phyloP scores from a whole-genome alignment of 2,888 invertebrate species.

The Hirtodrosophila confusa region DNA sequence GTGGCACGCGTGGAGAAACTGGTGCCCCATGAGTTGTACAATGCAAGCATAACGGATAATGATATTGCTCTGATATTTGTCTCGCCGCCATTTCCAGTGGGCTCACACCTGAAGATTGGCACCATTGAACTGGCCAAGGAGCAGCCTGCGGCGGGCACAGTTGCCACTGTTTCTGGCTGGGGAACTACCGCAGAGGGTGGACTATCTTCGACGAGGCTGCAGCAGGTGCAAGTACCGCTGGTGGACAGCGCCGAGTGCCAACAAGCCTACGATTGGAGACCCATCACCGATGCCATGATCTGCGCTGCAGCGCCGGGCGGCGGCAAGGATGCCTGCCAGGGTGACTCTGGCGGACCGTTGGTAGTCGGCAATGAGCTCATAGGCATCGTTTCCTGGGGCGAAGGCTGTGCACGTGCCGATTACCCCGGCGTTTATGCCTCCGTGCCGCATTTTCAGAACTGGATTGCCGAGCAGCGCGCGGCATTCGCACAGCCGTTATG shows the following conservation, averaged over 20 bases:
- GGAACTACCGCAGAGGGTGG: constrained; percentile 67
- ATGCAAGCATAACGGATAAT: constrained; percentile 82
- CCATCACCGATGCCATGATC: constrained; percentile 67
- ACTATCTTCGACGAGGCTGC: constrained; percentile 43
- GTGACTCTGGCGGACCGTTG: constrained; percentile 73
- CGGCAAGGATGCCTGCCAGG: constrained; percentile 74
- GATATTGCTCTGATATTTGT: constrained; percentile 85
- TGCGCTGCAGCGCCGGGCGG: constrained; percentile 66
- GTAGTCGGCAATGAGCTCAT: constrained; percentile 42
- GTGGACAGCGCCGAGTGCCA: constrained; percentile 55
- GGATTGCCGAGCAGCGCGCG: constrained; percentile 54
- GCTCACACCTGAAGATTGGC: constrained; percentile 44
- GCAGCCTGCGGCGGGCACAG: constrained; percentile 49
- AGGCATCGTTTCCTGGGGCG: constrained; percentile 77
- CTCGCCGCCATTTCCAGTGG: constrained; percentile 53
- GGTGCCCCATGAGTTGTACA: constrained; percentile 85
- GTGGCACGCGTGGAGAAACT: constrained; percentile 85
- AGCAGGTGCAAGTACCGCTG: constrained; percentile 65
- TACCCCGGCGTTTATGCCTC: constrained; percentile 72
- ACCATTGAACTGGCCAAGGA: constrained; percentile 50
- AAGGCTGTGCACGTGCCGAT: constrained; percentile 65
- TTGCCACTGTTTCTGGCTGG: constrained; percentile 74
- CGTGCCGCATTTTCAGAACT: constrained; percentile 50
- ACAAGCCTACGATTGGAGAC: constrained; percentile 60
- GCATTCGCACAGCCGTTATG: background rate